Evolutionary conservation across 2,113 vertebrate species (phyloP), one percentile per base, ranked within the genome.

Genomic region (Alligator mississippiensis): DNA sequence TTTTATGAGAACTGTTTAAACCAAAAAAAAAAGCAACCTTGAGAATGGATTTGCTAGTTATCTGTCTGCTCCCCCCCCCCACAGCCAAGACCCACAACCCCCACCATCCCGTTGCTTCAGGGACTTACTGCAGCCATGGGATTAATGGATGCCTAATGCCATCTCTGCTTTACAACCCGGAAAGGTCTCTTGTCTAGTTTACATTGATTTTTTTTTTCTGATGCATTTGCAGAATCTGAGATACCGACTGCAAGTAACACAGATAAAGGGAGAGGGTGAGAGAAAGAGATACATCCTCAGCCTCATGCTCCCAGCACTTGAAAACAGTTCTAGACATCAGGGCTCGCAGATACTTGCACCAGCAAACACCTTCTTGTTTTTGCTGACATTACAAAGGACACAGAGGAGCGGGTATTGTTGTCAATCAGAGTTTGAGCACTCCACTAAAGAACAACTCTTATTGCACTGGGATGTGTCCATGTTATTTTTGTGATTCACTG

Each of bases 121-220:
- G 92, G 83, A 89, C 94, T 96, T 87, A 78, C 77, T 87, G 60
- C 82, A 93, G 61, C 90, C 82, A 63, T 74, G 74, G 93, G 92
- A 96, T 96, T 96, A 95, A 96, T 94, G 90, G 94, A 91, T 77
- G 85, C 88, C 80, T 93, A 93, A 94, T 91, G 81, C 92, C 95
- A 87, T 94, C 93, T 93, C 94, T 87, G 84, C 90, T 94, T 97
- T 96, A 95, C 92, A 92, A 90, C 91, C 96, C 90, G 82, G 82
- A 97, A 97, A 97, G 60, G 84, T 89, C 93, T 97, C 96, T 94
- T 94, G 88, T 95, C 96, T 95, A 85, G 83, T 97, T 97, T 96
- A 88, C 97, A 97, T 97, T 96, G 97, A 97, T 97, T 98, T 98
- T 96, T 96, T 95, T 97, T 93, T 95, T 97, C 96, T 97, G 95